Conservation (phyloP, 2,888 invertebrate genomes). For the Griposia aprilina region DNA sequence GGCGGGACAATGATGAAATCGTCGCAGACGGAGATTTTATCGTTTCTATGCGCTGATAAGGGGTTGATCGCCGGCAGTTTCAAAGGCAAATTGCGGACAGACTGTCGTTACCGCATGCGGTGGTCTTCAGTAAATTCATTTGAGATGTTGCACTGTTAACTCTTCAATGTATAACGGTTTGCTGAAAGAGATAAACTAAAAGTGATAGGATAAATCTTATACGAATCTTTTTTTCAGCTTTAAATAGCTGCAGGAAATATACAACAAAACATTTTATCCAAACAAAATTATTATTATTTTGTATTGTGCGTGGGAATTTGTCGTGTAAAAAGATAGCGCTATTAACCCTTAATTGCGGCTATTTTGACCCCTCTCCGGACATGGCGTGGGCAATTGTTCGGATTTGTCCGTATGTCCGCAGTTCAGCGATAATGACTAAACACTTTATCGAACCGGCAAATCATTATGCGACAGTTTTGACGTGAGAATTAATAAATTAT, state of each 20-base stretch:
- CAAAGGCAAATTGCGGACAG: conserved; percentile 89
- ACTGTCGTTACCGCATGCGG: conserved; percentile 76
- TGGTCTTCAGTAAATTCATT: conserved; percentile 70
- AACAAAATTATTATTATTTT: conserved; percentile 9
- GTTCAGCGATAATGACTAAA: conserved; percentile 79
- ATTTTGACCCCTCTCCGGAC: conserved; percentile 66
- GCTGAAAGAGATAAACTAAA: conserved; percentile 14
- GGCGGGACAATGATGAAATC: conserved; percentile 89
- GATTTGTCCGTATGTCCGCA: conserved; percentile 69
- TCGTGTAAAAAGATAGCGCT: conserved; percentile 67
- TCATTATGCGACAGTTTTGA: conserved; percentile 73
- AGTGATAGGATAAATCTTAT: conserved; percentile 5
- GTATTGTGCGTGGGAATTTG: conserved; percentile 79
- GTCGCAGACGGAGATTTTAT: conserved; percentile 85
- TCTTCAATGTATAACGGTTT: conserved; percentile 33
- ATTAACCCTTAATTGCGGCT: conserved; percentile 80
- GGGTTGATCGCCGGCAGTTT: conserved; percentile 84
- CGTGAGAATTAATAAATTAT: conserved; percentile 71
- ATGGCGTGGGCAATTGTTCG: conserved; percentile 68
- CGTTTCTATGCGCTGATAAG: conserved; percentile 86
- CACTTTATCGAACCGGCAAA: conserved; percentile 79
- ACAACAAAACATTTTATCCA: not conserved
- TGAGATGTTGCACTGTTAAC: conserved; percentile 29
- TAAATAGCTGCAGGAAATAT: not conserved
- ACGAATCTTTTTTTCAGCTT: not conserved